phyloP scores from a whole-genome alignment of 2,888 invertebrate genomes.

The Rotaria magnacalcarata region DNA sequence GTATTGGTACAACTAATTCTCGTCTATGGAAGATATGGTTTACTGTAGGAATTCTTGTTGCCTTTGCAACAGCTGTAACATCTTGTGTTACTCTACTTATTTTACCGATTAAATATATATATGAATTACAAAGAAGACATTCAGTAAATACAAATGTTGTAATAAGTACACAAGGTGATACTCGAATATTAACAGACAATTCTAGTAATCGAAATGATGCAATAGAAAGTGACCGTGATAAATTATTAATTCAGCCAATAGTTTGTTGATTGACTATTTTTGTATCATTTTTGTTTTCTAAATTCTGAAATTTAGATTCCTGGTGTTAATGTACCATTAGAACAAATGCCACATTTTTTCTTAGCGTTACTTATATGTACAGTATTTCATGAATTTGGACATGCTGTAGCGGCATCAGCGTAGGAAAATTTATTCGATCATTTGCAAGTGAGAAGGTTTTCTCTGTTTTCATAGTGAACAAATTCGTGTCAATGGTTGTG shows the following conservation, averaged over 20 bases:
- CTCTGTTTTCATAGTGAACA: conserved; percentile 71
- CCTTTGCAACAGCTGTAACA: conserved; percentile 59
- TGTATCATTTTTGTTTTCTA: too few species aligned
- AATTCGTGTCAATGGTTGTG: conserved; percentile 80
- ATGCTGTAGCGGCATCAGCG: conserved; percentile 82
- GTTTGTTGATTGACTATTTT: not conserved
- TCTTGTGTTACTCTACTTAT: conserved; percentile 51
- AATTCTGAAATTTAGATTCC: conserved; percentile 64
- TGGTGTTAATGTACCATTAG: conserved; percentile 82
- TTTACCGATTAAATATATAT: not conserved
- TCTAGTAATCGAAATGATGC: not conserved
- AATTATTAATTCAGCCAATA: conserved; percentile 11
- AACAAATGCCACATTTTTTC: conserved; percentile 81
- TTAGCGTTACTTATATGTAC: conserved; percentile 75
- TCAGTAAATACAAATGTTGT: not conserved
- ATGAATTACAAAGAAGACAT: not conserved
- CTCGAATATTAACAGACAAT: conserved; percentile 47
- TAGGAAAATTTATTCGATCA: conserved; percentile 49
- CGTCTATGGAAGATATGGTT: conserved; percentile 58
- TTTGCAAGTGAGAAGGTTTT: too few species aligned
- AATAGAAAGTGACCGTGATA: not conserved
- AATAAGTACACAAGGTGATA: not conserved
- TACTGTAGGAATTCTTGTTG: conserved; percentile 58
- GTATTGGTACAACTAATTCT: conserved; percentile 55
- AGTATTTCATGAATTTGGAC: conserved; percentile 82